Evolutionary conservation across 2,113 vertebrate species (phyloP).

Genomic region (Microtus oregoni): DNA sequence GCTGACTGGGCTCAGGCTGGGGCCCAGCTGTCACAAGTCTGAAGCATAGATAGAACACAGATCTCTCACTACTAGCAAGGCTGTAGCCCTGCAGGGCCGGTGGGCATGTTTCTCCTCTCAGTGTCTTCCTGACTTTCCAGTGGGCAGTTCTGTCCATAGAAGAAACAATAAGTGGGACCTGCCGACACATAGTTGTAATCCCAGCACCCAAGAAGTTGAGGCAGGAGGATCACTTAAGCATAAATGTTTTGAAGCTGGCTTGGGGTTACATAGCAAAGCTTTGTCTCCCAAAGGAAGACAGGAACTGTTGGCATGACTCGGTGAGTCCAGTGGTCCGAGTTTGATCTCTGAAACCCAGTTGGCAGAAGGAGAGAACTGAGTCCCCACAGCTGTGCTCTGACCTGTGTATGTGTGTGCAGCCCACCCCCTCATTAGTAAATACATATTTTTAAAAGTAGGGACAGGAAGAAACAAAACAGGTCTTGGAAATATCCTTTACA

Average conservation of each 20-base stretch:
- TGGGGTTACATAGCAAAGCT: too few species aligned
- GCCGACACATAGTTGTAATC: background rate
- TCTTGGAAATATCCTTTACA: background rate
- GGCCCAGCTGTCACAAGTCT: background rate
- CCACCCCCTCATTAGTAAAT: background rate
- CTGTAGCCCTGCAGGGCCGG: rapidly evolving
- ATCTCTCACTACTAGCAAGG: background rate
- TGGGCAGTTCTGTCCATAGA: background rate
- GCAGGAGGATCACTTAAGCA: background rate
- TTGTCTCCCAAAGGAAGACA: background rate
- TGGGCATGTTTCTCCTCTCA: rapidly evolving
- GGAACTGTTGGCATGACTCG: background rate
- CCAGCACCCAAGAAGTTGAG: background rate
- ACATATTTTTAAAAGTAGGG: background rate
- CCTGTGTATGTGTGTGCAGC: background rate
- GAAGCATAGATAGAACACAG: background rate
- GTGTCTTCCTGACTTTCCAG: background rate
- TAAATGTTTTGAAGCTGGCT: background rate
- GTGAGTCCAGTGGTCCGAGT: background rate
- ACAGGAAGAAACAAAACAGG: background rate
- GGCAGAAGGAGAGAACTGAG: background rate
- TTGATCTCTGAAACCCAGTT: background rate
- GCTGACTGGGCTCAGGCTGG: rapidly evolving
- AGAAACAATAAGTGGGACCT: background rate
- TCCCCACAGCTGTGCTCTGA: background rate